Conservation (phyloP, 2,113 vertebrate genomes). For the Petaurus breviceps region DNA sequence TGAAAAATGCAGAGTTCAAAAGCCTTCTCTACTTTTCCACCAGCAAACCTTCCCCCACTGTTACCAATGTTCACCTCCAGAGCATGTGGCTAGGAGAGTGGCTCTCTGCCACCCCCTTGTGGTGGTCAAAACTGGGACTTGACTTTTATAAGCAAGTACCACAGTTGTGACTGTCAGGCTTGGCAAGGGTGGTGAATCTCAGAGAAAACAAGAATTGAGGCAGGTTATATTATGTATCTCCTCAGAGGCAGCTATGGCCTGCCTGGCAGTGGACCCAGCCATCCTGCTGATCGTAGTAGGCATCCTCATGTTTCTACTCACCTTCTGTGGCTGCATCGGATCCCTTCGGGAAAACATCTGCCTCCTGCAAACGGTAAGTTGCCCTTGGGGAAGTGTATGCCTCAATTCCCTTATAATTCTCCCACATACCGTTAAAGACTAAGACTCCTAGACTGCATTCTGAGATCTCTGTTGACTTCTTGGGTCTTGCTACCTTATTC, state of each 20-base stretch:
- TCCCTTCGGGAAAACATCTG: constrained; percentile 95
- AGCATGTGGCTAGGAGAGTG: not conserved
- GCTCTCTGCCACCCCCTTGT: not conserved
- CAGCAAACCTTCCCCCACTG: constrained; percentile 3
- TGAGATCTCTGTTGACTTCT: not conserved
- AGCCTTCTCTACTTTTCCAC: constrained; percentile 54
- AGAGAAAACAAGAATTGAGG: not conserved
- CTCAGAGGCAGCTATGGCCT: constrained; percentile 90
- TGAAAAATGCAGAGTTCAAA: not conserved
- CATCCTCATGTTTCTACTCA: constrained; percentile 93
- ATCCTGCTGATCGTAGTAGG: constrained; percentile 90
- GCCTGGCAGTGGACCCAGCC: constrained; percentile 91
- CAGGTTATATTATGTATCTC: not conserved
- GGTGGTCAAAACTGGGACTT: not conserved
- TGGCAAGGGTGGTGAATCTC: not conserved
- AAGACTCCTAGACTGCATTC: not conserved
- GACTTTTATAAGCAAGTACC: not conserved
- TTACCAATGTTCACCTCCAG: not conserved
- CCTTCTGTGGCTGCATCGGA: constrained; percentile 96
- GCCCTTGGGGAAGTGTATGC: not conserved
- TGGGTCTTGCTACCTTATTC: not conserved
- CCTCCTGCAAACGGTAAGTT: constrained; percentile 91
- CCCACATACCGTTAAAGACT: not conserved
- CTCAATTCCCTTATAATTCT: too few species aligned
- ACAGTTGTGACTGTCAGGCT: not conserved